Percentiles rank a stretch among this genome's conserved stretches.
Conservation (phyloP, 1,140 invertebrate species). For the Mizuhopecten yessoensis region DNA sequence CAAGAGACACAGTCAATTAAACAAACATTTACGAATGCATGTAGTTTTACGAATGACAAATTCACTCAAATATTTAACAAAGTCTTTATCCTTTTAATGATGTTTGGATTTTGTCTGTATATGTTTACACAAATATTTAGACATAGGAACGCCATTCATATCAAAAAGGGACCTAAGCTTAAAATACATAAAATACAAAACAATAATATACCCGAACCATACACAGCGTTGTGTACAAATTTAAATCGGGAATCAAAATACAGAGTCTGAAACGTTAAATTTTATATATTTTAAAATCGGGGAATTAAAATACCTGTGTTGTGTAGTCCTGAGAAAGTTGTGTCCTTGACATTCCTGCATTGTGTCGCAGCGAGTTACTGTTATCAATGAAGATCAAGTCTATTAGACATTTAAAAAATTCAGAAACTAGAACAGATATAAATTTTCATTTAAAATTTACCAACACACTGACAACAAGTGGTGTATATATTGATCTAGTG, state of each 20-base stretch:
- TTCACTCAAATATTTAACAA: neutral
- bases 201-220: neutral
- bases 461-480: too few relatives aligned
- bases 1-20: too few relatives aligned
- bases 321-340: neutral
- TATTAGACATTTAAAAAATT: too few relatives aligned
- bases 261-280: neutral
- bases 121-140: neutral
- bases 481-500: too few relatives aligned
- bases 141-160: neutral
- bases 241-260: neutral
- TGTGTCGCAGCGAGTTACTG: too few relatives aligned
- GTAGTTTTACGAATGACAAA: conserved; percentile 30
- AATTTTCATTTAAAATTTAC: too few relatives aligned
- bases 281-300: neutral
- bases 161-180: neutral
- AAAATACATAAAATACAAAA: neutral
- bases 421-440: too few relatives aligned
- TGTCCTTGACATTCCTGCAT: too few relatives aligned
- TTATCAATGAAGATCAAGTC: too few relatives aligned
- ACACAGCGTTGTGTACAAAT: neutral
- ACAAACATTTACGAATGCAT: too few relatives aligned
- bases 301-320: neutral
- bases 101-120: neutral
- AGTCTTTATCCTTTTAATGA: neutral